phyloP scores from a whole-genome alignment of 2,797 vertebrate genomes.

The Coracias cyanogaster region DNA sequence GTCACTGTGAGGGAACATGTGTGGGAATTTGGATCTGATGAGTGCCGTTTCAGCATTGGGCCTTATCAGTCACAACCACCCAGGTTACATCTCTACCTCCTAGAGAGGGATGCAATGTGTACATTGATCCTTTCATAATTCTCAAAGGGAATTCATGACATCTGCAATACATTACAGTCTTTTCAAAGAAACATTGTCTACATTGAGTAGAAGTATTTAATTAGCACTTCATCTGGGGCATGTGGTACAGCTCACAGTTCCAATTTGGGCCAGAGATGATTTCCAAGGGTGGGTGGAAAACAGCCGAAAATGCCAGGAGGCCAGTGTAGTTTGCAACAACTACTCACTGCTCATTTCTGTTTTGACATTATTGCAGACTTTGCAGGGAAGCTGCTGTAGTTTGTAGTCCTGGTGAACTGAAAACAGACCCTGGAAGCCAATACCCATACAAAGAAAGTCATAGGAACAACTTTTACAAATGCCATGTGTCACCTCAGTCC shows the following conservation, averaged over 20 bases:
- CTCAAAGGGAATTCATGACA: not conserved
- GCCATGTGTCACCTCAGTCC: rapidly evolving
- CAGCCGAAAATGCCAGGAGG: conserved; percentile 2
- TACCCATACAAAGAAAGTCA: not conserved
- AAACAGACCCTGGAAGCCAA: not conserved
- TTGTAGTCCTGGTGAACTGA: not conserved
- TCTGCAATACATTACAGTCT: conserved; percentile 10
- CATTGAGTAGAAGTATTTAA: conserved; percentile 66
- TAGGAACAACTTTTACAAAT: rapidly evolving
- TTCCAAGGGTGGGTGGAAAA: conserved; percentile 52
- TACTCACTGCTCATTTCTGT: not conserved
- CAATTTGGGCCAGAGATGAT: not conserved
- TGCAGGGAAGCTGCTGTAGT: not conserved
- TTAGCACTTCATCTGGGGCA: conserved; percentile 71
- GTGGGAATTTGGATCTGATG: not conserved
- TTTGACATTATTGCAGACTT: not conserved
- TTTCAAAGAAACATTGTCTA: conserved; percentile 28
- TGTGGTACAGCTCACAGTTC: conserved; percentile 58
- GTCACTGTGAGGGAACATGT: rapidly evolving
- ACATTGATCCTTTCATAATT: rapidly evolving
- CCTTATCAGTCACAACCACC: not conserved
- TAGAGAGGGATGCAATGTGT: not conserved
- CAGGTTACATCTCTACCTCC: not conserved
- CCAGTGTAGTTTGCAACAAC: not conserved
- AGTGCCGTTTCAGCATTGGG: not conserved